Percentiles rank a stretch among this genome's conserved stretches.
Conservation (phyloP, 2,113 vertebrate species). For the Pomatorhinus ruficollis region DNA sequence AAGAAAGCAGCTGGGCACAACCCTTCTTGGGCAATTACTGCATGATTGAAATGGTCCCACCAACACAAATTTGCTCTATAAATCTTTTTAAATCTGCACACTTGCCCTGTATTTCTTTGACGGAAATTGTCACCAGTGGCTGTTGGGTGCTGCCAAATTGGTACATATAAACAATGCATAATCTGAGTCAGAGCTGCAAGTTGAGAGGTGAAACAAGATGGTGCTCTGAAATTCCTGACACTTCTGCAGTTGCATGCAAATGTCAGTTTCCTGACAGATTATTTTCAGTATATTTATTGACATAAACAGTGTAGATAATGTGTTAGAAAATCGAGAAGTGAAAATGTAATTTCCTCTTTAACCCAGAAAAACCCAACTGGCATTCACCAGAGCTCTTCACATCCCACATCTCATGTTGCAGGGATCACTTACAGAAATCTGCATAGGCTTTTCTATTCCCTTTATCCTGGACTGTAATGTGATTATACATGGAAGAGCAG, state of each 20-base stretch:
- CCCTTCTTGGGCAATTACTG: background rate
- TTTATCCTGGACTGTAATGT: background rate
- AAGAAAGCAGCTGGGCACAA: background rate
- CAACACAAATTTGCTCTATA: background rate
- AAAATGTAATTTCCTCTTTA: background rate
- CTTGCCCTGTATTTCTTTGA: background rate
- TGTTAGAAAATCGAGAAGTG: background rate
- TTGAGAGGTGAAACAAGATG: background rate
- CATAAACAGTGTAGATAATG: accelerated
- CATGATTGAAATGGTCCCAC: background rate
- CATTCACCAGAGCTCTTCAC: background rate
- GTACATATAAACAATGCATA: background rate
- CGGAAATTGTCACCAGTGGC: background rate
- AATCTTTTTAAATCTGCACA: background rate
- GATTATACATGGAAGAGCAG: background rate
- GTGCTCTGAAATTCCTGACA: background rate
- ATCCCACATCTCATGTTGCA: background rate
- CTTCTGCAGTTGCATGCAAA: background rate
- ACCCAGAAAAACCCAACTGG: background rate
- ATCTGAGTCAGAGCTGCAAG: background rate
- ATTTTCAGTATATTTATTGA: background rate
- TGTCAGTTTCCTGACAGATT: background rate
- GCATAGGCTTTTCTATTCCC: background rate
- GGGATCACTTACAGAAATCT: constrained; percentile 19
- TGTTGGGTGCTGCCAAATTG: background rate